Evolutionary conservation across 2,797 vertebrate species (phyloP).

Genomic region (Crypturellus tataupa): DNA sequence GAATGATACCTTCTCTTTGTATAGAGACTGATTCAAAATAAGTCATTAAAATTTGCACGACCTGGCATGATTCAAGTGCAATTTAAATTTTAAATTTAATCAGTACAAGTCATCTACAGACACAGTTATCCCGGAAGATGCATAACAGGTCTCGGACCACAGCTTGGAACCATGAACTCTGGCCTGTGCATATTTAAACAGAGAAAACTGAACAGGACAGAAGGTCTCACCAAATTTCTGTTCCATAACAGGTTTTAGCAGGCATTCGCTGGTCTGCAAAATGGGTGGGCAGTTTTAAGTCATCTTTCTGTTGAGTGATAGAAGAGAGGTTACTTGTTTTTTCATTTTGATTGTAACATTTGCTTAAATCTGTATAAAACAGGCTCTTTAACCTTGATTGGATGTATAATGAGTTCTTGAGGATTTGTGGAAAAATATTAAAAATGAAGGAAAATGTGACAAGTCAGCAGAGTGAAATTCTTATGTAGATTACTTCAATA

Average conservation of each 20-base stretch:
- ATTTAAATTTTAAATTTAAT: not conserved
- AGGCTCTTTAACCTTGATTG: not conserved
- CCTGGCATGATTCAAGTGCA: not conserved
- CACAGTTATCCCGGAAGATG: not conserved
- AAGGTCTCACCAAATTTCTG: not conserved
- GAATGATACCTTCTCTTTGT: not conserved
- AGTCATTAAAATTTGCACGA: not conserved
- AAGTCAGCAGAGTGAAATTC: not conserved
- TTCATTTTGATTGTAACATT: not conserved
- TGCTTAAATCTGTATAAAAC: not conserved
- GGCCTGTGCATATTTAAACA: not conserved
- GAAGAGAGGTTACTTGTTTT: not conserved
- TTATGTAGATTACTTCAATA: not conserved
- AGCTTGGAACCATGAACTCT: not conserved
- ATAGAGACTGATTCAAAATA: no score
- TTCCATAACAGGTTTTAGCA: not conserved
- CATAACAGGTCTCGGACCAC: rapidly evolving
- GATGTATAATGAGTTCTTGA: not conserved
- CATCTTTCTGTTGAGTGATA: not conserved
- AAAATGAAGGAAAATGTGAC: not conserved
- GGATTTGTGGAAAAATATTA: slow-evolving; percentile 2
- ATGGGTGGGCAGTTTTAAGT: not conserved
- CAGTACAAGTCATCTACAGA: not conserved
- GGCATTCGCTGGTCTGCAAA: not conserved
- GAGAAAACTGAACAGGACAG: not conserved